phyloP scores from a whole-genome alignment of 2,797 vertebrate species.

The Allobates femoralis region DNA sequence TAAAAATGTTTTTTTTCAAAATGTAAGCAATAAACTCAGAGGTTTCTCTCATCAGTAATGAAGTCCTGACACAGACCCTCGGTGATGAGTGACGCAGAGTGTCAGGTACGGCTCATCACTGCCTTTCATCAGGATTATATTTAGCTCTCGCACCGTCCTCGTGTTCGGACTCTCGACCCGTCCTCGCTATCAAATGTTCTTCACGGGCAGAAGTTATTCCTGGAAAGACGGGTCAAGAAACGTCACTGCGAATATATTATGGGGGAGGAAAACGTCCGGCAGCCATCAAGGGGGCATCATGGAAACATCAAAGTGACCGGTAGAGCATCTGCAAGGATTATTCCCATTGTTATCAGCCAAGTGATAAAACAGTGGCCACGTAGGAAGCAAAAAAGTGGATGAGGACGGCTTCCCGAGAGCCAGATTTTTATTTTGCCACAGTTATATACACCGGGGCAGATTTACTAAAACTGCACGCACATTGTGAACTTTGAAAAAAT shows the following conservation, averaged over 20 bases:
- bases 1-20: too few relatives aligned
- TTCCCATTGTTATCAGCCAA: too few relatives aligned
- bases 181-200: constrained; percentile 12
- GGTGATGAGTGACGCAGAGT: not conserved
- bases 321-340: not conserved
- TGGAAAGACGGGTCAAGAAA: not conserved
- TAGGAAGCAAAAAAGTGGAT: too few relatives aligned
- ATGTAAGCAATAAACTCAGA: not conserved
- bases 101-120: not conserved
- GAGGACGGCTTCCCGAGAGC: too few relatives aligned
- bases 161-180: not conserved
- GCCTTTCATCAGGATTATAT: constrained; percentile 15
- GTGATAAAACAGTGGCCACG: too few relatives aligned
- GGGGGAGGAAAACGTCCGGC: not conserved
- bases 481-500: too few relatives aligned
- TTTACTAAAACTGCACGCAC: too few relatives aligned
- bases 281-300: too few relatives aligned
- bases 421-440: too few relatives aligned
- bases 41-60: not conserved
- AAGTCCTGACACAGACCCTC: not conserved
- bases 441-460: too few relatives aligned
- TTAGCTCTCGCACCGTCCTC: not conserved
- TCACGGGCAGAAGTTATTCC: constrained; percentile 5
- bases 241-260: not conserved
- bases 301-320: too few relatives aligned